phyloP scores from a whole-genome alignment of 1,140 invertebrate species.

The Helicoverpa zea region DNA sequence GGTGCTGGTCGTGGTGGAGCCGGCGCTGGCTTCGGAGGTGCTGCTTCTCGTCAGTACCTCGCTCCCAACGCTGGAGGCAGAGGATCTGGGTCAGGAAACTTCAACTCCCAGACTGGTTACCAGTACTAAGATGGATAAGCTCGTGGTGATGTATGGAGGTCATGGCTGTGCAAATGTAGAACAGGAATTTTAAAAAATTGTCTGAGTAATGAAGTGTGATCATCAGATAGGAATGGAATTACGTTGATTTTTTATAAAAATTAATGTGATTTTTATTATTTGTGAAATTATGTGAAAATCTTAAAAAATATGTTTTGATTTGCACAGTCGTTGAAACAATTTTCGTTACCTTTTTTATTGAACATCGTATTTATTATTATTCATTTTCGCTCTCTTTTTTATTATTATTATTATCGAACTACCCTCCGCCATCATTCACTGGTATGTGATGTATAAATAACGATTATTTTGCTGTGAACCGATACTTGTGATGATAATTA shows the following conservation, averaged over 20 bases:
- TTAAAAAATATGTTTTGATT: conserved; percentile 16
- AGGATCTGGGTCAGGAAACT: conserved; percentile 79
- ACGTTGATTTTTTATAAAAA: conserved; percentile 38
- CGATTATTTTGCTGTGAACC: conserved; percentile 68
- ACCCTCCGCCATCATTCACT: conserved; percentile 53
- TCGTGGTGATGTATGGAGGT: conserved; percentile 49
- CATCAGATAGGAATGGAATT: conserved; percentile 6
- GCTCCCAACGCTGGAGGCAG: conserved; percentile 75
- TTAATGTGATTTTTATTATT: conserved; percentile 8
- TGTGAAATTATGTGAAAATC: not conserved
- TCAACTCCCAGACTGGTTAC: conserved; percentile 81
- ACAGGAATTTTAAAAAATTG: conserved; percentile 1
- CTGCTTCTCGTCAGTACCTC: conserved; percentile 78
- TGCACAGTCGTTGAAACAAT: conserved; percentile 43
- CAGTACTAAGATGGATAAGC: conserved; percentile 66
- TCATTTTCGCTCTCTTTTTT: conserved; percentile 31
- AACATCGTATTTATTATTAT: conserved; percentile 40
- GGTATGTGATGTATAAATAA: conserved; percentile 46
- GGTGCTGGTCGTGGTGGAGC: conserved; percentile 47
- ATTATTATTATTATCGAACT: conserved; percentile 41
- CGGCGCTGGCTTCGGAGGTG: conserved; percentile 62
- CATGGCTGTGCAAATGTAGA: conserved; percentile 45
- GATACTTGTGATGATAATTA: conserved; percentile 64
- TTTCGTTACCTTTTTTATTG: conserved; percentile 22
- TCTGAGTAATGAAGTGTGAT: not conserved